Evolutionary conservation across 2,888 invertebrate species (phyloP), one percentile per base, ranked within the genome.

Genomic region (Diplazon laetatorius): DNA sequence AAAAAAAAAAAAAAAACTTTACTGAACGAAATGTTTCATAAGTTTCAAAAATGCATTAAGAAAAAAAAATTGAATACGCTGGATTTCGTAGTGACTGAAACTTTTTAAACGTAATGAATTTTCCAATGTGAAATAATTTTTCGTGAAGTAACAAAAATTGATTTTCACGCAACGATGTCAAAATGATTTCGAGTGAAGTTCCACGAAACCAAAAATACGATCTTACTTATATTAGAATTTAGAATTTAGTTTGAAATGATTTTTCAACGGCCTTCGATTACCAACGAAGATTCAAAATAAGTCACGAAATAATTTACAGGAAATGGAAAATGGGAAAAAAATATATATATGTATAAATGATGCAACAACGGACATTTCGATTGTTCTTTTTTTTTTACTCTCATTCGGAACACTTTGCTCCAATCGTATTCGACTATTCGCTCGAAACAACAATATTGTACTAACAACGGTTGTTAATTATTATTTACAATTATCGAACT

Each of bases 401-500:
- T 25, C 46, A 57, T 35, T 18, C 30, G 55, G 18, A 72, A 63
- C 14, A 63, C 30, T 10, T 52, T 37, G 50, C 16, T 42, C 52
- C 42, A 62, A 50, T 71, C 39, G 60, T 50, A 50, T 39, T 59
- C 14, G 8, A 57, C 55, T 68, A 44, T 44, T 22, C 39, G 25
- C 39, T 69, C 59, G 37, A 70, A 59, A 59, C 59, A 70, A 48
- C 22, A 30, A 30, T 30, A 12, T 25, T 46, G 30, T 30, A 44
- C 30, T 42, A 16, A 52, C 69, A 63, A 69, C 60, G 63, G 62
- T 71, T 50, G 59, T 59, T 46, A 57, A 35, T 48, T 30, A 59
- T 69, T 78, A 78, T 78, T 74, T 74, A 78, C 77, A 78, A 78
- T 69, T 39, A 69, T 78, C 65, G 22, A 10, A 6, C 63, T 74